Conservation (phyloP, 2,113 vertebrate genomes). For the Girardinichthys multiradiatus region DNA sequence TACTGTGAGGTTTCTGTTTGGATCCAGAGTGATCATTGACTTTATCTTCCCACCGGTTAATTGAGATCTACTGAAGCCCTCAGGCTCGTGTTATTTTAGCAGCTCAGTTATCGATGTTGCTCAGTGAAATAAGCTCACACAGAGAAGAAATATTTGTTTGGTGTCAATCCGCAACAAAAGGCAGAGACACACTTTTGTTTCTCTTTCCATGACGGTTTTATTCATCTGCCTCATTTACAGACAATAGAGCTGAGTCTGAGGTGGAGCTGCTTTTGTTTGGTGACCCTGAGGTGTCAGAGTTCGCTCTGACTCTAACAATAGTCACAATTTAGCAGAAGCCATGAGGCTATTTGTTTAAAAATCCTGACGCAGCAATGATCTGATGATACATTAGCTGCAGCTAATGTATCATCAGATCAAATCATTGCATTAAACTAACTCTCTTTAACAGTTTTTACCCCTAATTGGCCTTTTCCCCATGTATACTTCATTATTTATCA, state of each 20-base stretch:
- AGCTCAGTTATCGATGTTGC: constrained; percentile 16
- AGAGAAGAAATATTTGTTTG: background rate
- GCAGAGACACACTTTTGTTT: background rate
- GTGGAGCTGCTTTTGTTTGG: constrained; percentile 17
- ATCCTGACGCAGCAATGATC: background rate
- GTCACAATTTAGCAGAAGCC: too few species aligned
- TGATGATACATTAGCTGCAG: background rate
- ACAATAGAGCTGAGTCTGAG: constrained; percentile 33
- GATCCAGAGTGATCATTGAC: constrained; percentile 1
- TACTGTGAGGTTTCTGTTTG: constrained; percentile 5
- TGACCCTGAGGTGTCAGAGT: constrained; percentile 10
- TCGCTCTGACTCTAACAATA: background rate
- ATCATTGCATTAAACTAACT: too few species aligned
- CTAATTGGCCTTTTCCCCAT: too few species aligned
- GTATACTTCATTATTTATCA: too few species aligned
- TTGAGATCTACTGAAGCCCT: constrained; percentile 16
- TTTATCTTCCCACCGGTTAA: constrained; percentile 11
- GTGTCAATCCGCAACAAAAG: too few species aligned
- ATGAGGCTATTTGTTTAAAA: background rate
- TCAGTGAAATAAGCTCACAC: background rate
- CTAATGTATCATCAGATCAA: background rate
- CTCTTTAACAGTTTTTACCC: too few species aligned
- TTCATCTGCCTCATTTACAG: background rate
- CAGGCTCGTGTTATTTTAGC: constrained; percentile 1
- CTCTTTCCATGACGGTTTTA: background rate